phyloP scores from a whole-genome alignment of 2,888 invertebrate genomes.

The Hydroisotoma schaefferi region DNA sequence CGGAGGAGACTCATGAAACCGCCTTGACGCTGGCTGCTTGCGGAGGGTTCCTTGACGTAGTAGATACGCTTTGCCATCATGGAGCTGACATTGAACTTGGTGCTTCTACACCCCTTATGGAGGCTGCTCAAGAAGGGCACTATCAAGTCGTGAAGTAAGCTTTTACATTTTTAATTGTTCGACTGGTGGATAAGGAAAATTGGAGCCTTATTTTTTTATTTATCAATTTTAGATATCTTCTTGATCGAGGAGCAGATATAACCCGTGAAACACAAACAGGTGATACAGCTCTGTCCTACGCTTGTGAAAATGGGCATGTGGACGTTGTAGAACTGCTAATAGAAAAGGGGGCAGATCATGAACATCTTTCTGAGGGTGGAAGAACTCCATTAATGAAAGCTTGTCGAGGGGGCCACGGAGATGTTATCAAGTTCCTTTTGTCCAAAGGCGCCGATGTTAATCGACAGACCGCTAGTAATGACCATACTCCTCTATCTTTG shows the following conservation, averaged over 20 bases:
- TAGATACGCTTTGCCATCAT: constrained; percentile 83
- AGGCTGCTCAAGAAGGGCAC: constrained; percentile 97
- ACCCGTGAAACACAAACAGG: constrained; percentile 92
- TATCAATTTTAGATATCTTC: constrained; percentile 63
- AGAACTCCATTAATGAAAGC: constrained; percentile 82
- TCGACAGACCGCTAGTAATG: constrained; percentile 85
- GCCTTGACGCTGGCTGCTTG: constrained; percentile 93
- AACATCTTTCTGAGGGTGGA: constrained; percentile 95
- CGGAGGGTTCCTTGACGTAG: constrained; percentile 96
- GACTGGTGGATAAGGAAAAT: neutral
- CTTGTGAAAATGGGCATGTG: constrained; percentile 98
- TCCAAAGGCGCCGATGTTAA: constrained; percentile 82
- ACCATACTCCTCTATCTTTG: constrained; percentile 93
- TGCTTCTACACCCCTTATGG: constrained; percentile 96
- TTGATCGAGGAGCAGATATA: constrained; percentile 82
- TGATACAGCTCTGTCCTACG: constrained; percentile 94
- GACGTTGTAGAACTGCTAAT: constrained; percentile 91
- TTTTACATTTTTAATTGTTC: neutral
- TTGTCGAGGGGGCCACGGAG: constrained; percentile 90
- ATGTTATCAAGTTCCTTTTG: constrained; percentile 93
- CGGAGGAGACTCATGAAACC: constrained; percentile 97
- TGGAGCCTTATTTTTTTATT: neutral
- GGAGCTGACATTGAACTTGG: constrained; percentile 94
- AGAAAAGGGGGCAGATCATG: constrained; percentile 84
- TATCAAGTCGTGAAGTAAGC: constrained; percentile 70